Percentiles rank a stretch among this genome's conserved stretches.
These are phyloP conservation scores for Keiferia lycopersicella DNA, from an alignment of 2,888 invertebrate species.

Conservation along the genomic window DNA sequence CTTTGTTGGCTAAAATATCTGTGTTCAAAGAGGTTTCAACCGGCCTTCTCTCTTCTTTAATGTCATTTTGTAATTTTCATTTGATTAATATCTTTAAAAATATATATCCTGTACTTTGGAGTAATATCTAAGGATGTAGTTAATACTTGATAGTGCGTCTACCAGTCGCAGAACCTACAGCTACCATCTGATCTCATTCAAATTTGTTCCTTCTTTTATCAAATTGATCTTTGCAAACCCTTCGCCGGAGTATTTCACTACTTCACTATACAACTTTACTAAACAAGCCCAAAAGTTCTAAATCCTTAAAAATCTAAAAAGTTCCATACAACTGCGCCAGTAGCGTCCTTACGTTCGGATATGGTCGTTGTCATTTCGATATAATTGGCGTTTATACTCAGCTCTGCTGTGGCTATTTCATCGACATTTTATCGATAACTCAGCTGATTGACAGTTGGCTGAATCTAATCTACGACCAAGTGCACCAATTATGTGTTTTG, in stretches of 20 bases:
- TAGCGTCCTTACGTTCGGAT: constrained; percentile 54
- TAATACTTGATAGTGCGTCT: no score
- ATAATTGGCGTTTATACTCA: constrained; percentile 63
- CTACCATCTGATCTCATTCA: no score
- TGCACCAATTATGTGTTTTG: constrained; percentile 56
- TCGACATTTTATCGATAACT: constrained; percentile 46
- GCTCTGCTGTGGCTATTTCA: constrained; percentile 14
- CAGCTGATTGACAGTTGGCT: constrained; percentile 68
- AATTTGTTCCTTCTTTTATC: no score
- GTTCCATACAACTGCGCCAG: constrained; percentile 35
- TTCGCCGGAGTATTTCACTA: no score
- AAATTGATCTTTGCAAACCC: no score
- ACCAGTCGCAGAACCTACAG: no score
- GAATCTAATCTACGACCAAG: constrained; percentile 57
- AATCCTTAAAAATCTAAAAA: not conserved
- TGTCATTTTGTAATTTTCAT: not conserved
- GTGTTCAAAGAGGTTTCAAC: not conserved
- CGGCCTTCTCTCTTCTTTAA: not conserved
- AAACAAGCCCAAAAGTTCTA: not conserved
- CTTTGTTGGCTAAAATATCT: constrained; percentile 3
- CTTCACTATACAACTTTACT: no score
- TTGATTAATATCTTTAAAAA: not conserved
- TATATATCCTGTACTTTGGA: no score
- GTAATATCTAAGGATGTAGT: no score
- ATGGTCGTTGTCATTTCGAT: constrained; percentile 74